Percentiles rank a stretch among this genome's conserved stretches.
Evolutionary conservation across 2,113 vertebrate genomes (phyloP).

Genomic region (Otis tarda): DNA sequence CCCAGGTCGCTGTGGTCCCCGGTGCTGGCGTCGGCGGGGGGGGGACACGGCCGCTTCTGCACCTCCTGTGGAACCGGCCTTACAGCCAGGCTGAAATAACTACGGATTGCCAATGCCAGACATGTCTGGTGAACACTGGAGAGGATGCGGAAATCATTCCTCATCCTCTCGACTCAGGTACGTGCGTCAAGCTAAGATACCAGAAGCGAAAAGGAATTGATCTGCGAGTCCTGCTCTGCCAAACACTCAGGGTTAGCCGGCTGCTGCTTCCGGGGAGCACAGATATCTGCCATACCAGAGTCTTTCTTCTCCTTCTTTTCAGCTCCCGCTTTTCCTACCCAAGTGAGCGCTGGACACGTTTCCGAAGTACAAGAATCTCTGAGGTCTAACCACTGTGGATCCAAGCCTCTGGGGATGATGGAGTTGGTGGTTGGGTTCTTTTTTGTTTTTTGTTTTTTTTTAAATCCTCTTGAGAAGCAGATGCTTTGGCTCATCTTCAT

Average conservation of each 20-base stretch:
- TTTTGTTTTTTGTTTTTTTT: background rate
- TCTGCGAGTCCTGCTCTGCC: background rate
- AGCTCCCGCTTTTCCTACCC: background rate
- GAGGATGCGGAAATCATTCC: background rate
- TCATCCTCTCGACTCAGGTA: background rate
- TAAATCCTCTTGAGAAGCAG: conserved; percentile 65
- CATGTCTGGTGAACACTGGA: background rate
- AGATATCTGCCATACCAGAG: background rate
- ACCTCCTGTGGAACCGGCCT: background rate
- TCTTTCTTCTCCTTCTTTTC: background rate
- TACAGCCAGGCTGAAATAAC: background rate
- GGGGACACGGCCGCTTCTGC: background rate
- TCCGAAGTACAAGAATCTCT: background rate
- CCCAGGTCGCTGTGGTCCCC: background rate
- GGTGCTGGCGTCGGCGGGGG: rapidly evolving
- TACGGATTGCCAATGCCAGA: background rate
- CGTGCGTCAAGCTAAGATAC: background rate
- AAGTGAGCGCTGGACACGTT: background rate
- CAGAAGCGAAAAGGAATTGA: background rate
- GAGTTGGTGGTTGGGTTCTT: background rate
- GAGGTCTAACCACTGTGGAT: background rate
- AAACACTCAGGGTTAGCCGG: background rate
- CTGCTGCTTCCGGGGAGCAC: background rate
- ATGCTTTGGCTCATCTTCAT: conserved; percentile 67
- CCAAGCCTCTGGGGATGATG: background rate